phyloP scores from a whole-genome alignment of 2,888 invertebrate species.

The Melipona bicolor region DNA sequence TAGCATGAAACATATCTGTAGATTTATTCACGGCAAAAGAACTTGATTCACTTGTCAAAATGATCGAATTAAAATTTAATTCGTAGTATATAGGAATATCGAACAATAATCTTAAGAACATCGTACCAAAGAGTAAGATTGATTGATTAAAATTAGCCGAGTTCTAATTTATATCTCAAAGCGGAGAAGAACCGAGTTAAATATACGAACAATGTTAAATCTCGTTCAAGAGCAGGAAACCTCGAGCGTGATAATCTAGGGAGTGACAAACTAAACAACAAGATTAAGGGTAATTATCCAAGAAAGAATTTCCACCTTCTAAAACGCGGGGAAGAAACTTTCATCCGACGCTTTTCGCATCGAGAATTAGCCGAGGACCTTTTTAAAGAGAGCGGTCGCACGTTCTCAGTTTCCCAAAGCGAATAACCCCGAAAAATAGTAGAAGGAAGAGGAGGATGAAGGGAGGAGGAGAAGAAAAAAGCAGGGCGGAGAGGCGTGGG shows the following conservation, averaged over 20 bases:
- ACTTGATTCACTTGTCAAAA: background rate
- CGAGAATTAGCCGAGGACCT: background rate
- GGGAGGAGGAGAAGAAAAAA: background rate
- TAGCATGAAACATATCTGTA: background rate
- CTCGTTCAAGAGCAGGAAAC: too few relatives aligned
- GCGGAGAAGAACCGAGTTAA: too few relatives aligned
- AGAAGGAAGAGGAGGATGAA: too few relatives aligned
- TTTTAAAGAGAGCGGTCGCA: conserved; percentile 3
- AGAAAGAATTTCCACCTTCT: background rate
- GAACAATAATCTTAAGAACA: background rate
- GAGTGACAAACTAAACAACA: background rate
- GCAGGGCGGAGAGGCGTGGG: background rate
- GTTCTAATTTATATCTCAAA: too few relatives aligned
- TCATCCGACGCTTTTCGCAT: background rate
- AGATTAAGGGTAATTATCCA: background rate
- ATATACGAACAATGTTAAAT: too few relatives aligned
- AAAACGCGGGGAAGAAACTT: background rate
- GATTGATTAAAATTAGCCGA: too few relatives aligned
- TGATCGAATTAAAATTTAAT: background rate
- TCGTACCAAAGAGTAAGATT: too few relatives aligned
- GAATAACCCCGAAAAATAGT: background rate
- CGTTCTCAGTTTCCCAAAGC: background rate
- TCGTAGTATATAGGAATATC: background rate
- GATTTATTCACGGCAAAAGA: background rate
- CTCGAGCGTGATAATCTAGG: too few relatives aligned